Evolutionary conservation across 1,140 invertebrate genomes (phyloP).

Genomic region (Brachionus calyciflorus): DNA sequence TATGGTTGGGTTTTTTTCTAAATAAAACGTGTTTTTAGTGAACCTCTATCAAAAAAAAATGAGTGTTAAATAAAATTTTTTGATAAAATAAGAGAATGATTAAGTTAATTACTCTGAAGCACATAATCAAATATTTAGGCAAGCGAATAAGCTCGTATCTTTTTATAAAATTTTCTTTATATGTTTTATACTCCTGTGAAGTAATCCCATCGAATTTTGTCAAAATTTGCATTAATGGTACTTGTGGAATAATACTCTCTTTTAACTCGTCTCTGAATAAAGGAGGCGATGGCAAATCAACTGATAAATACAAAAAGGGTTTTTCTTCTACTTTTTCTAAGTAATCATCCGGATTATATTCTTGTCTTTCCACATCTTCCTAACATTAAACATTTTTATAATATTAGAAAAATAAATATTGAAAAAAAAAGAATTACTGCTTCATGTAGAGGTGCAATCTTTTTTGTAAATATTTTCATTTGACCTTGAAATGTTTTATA

Average conservation of each 20-base stretch:
- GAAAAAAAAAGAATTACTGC: constrained; percentile 50
- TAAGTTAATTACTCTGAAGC: constrained; percentile 86
- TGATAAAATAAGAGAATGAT: too few species aligned
- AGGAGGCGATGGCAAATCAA: constrained; percentile 90
- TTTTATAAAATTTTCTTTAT: constrained; percentile 96
- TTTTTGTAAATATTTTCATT: constrained; percentile 89
- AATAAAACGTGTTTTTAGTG: constrained; percentile 96
- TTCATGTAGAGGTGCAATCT: constrained; percentile 86
- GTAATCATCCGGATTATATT: constrained; percentile 79
- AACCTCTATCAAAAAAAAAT: constrained; percentile 70
- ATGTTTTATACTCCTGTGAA: constrained; percentile 98
- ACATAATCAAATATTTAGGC: constrained; percentile 94
- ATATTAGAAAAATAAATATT: neutral
- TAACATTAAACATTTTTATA: constrained; percentile 50
- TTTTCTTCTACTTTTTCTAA: constrained; percentile 54
- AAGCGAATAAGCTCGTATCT: constrained; percentile 89
- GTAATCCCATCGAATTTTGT: constrained; percentile 91
- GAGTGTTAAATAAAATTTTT: neutral
- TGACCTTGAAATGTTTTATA: constrained; percentile 90
- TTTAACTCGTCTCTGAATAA: constrained; percentile 93
- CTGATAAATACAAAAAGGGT: constrained; percentile 77
- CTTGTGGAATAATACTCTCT: constrained; percentile 97
- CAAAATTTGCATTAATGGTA: constrained; percentile 84
- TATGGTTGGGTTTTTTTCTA: constrained; percentile 99
- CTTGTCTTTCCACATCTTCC: constrained; percentile 79